These are phyloP conservation scores for Drosophila nigromelanica DNA, from an alignment of 1,140 invertebrate genomes.

Conservation along the genomic window DNA sequence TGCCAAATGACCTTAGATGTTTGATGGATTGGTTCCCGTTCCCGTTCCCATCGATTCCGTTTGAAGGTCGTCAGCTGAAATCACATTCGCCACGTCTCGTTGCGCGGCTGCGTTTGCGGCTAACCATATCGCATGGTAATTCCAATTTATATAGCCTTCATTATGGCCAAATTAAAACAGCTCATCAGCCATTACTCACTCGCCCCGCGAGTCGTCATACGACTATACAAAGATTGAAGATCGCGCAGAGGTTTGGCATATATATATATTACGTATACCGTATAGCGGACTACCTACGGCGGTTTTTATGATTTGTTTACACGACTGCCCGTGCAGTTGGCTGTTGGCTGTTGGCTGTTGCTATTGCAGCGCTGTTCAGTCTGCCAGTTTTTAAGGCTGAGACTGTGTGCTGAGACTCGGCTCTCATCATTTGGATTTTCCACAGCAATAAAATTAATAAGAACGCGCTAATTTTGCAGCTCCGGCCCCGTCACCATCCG, in stretches of 20 bases:
- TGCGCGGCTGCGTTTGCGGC: slow-evolving; percentile 38
- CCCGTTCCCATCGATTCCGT: not conserved
- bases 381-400: slow-evolving; percentile 22
- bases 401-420: slow-evolving; percentile 27
- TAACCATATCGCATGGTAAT: slow-evolving; percentile 52
- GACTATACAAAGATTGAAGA: not conserved
- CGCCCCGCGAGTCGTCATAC: not conserved
- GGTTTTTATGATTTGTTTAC: slow-evolving; percentile 79
- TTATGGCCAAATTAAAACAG: slow-evolving; percentile 50
- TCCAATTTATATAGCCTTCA: slow-evolving; percentile 52
- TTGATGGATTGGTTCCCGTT: slow-evolving; percentile 63
- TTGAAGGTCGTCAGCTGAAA: slow-evolving; percentile 26
- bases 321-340: slow-evolving; percentile 49
- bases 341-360: slow-evolving; percentile 21
- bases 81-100: slow-evolving; percentile 61
- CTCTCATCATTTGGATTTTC: slow-evolving; percentile 76
- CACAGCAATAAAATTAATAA: slow-evolving; percentile 83
- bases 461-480: slow-evolving; percentile 80
- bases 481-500: slow-evolving; percentile 15
- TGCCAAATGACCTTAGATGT: slow-evolving; percentile 32
- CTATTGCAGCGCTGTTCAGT: slow-evolving; percentile 30
- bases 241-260: not conserved
- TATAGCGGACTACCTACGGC: slow-evolving; percentile 58
- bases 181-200: slow-evolving; percentile 46
- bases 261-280: slow-evolving; percentile 5